These are phyloP conservation scores for Polymixis flavicincta DNA, from an alignment of 2,888 invertebrate species.

Conservation along the genomic window DNA sequence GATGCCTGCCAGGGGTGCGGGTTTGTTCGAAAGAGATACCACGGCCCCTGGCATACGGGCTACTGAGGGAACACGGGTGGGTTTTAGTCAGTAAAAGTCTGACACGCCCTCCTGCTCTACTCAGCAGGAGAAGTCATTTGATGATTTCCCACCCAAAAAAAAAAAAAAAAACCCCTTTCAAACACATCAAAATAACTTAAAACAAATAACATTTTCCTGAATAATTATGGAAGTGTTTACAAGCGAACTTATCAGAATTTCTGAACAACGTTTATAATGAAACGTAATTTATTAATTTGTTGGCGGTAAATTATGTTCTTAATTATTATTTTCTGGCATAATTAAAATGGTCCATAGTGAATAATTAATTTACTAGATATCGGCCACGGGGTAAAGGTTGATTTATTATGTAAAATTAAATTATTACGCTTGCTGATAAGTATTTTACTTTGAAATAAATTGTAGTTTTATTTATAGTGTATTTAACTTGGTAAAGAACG, in stretches of 20 bases:
- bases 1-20: no score
- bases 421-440: neutral
- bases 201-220: neutral
- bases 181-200: neutral
- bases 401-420: neutral
- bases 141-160: no score
- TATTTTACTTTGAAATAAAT: neutral
- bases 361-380: neutral
- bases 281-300: slow-evolving; percentile 13
- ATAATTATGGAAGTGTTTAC: slow-evolving; percentile 12
- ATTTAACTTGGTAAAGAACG: neutral
- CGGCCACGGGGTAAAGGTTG: neutral
- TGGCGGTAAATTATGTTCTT: slow-evolving; percentile 15
- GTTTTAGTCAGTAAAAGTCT: no score
- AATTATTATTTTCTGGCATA: slow-evolving; percentile 16
- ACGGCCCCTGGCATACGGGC: no score
- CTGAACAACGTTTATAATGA: slow-evolving; percentile 16
- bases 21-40: no score
- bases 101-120: no score
- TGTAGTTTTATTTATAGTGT: neutral
- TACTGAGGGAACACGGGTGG: no score
- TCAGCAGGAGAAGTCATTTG: no score
- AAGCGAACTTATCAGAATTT: slow-evolving; percentile 14
- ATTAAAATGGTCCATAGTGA: slow-evolving; percentile 17
- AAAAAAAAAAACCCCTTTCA: no score